Conservation (phyloP, 2,113 vertebrate genomes). For the pig (Sus scrofa) region T2T-Sscrofa CM000824.6:192294501-192295000, state of each 20-base stretch:
- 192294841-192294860: not conserved
- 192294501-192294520: not conserved
- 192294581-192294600: not conserved
- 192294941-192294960: not conserved
- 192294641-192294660: not conserved
- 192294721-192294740: not conserved
- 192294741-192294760: not conserved
- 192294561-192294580: not conserved
- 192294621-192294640: not conserved
- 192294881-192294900: not conserved
- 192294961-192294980: rapidly evolving
- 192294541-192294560: not conserved
- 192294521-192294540: not conserved
- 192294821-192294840: not conserved
- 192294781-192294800: not conserved
- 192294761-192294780: not conserved
- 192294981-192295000: not conserved
- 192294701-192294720: not conserved
- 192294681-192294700: not conserved
- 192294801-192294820: not conserved
- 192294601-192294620: not conserved
- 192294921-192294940: not conserved
- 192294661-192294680: not conserved
- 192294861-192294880: not conserved
- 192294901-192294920: not conserved